Evolutionary conservation across 2,888 invertebrate species (phyloP).

Genomic region (Nysson spinosus): DNA sequence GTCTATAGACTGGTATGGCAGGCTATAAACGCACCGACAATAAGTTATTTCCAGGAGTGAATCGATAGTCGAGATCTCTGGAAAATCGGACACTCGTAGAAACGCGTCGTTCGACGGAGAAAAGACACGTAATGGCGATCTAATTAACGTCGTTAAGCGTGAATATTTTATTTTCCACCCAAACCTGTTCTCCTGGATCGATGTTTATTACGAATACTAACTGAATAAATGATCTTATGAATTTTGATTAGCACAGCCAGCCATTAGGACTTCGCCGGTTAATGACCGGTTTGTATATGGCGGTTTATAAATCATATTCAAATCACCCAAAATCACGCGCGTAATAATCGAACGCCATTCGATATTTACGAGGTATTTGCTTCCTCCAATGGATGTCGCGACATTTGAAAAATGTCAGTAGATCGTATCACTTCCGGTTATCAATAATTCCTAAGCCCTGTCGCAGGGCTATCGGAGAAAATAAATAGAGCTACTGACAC

Average conservation of each 20-base stretch:
- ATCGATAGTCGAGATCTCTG: slow-evolving; percentile 41
- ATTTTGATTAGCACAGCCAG: too few species aligned
- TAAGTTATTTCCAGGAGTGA: slow-evolving; percentile 24
- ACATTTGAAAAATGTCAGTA: not conserved
- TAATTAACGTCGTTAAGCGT: not conserved
- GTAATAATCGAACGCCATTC: not conserved
- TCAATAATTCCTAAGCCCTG: too few species aligned
- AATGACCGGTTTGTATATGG: too few species aligned
- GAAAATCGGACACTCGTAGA: not conserved
- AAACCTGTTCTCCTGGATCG: too few species aligned
- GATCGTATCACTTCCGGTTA: not conserved
- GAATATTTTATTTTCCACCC: not conserved
- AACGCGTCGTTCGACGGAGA: not conserved
- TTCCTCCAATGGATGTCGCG: not conserved
- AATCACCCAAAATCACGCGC: too few species aligned
- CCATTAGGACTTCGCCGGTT: too few species aligned
- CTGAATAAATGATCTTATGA: too few species aligned
- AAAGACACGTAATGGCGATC: too few species aligned
- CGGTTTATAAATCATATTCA: too few species aligned
- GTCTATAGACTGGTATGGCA: slow-evolving; percentile 1
- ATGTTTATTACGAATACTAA: too few species aligned
- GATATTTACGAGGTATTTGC: slow-evolving; percentile 4
- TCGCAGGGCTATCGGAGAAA: too few species aligned
- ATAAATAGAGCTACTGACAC: too few species aligned
- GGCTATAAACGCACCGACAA: slow-evolving; percentile 31